Evolutionary conservation across 2,113 vertebrate species (phyloP).

Genomic region (Colistium nudipinnis): DNA sequence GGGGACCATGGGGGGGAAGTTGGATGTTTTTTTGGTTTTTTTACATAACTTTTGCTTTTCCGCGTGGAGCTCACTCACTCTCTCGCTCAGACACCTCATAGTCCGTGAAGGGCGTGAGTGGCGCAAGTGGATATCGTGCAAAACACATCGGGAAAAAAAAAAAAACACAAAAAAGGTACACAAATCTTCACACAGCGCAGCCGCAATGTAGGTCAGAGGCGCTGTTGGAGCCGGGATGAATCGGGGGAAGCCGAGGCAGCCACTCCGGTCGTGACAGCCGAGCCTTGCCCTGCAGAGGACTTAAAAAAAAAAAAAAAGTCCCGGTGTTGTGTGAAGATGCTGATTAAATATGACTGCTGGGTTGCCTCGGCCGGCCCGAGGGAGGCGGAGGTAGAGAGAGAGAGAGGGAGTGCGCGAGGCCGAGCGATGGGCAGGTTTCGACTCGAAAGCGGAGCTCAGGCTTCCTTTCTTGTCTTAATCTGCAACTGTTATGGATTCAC

Average conservation of each 20-base stretch:
- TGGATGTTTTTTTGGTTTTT: slow-evolving; percentile 47
- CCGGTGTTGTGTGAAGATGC: slow-evolving; percentile 70
- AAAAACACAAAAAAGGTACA: too few relatives aligned
- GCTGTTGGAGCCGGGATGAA: slow-evolving; percentile 59
- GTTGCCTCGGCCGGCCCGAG: slow-evolving; percentile 55
- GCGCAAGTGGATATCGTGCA: slow-evolving; percentile 30
- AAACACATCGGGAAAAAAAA: slow-evolving; percentile 67
- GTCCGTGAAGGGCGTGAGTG: slow-evolving; percentile 56
- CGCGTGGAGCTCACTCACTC: slow-evolving; percentile 32
- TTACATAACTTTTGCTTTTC: slow-evolving; percentile 51
- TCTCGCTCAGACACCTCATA: slow-evolving; percentile 58
- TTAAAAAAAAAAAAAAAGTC: too few relatives aligned
- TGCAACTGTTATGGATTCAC: slow-evolving; percentile 73
- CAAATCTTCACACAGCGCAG: slow-evolving; percentile 35
- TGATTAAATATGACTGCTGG: slow-evolving; percentile 79
- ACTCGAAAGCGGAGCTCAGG: slow-evolving; percentile 69
- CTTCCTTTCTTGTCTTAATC: slow-evolving; percentile 73
- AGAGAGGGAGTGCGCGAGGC: slow-evolving; percentile 9
- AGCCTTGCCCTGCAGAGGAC: slow-evolving; percentile 26
- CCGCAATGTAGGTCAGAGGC: slow-evolving; percentile 56
- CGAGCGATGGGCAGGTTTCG: slow-evolving; percentile 64
- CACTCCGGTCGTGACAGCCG: slow-evolving; percentile 68
- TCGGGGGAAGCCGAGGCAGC: slow-evolving; percentile 66
- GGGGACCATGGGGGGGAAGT: slow-evolving; percentile 49
- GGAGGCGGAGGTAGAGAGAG: slow-evolving; percentile 17